Base-by-base conservation (phyloP, 2,797 vertebrate genomes). In the Schizopygopsis pylzovi region DNA sequence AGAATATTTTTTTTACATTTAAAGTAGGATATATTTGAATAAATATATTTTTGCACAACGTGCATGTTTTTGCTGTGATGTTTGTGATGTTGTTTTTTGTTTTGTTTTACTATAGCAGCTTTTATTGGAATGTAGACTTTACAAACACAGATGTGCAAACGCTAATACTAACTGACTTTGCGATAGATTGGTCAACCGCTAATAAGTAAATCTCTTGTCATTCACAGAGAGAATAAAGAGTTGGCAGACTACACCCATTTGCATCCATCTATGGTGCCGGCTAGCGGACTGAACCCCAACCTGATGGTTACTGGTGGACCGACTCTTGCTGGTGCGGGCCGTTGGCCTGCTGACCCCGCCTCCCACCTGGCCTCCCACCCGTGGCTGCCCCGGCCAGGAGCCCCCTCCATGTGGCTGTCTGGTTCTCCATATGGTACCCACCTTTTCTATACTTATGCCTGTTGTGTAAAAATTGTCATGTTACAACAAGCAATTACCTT, bases 261-360 rank as follows among this genome's bases (percentile, higher is more conserved):
- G 87, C 98, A 98, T 90, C 96, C 97, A 0, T 88, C 95, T 0
- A 90, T 96, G 86, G 94, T 97, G 1, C 93, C 97, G 45, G 89
- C 95, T 0, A 96, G 95, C 0, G 93, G 97, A 88, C 92, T 99
- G 91, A 98, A 98, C 82, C 96, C 98, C 86, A 92, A 97, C 90
- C 96, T 97, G 71, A 96, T 99, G 97, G 98, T 99, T 91, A 99
- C 98, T 0, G 97, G 98, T 70, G 97, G 98, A n/a, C 95, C 97
- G 0, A 71, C 95, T 0, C 91, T 98, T 89, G 89, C 95, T 0
- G 93, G 96, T 88, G 94, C 97, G 0, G 96, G 96, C 7, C 96
- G 97, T 81, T 99, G 98, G 98, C 95, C 97, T 37, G 92, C 96
- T 0, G 98, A 99, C 90, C 96, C 97, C 0, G 83, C 95, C 1